These are phyloP conservation scores for Atherix ibis DNA, from an alignment of 2,888 invertebrate species.

Conservation along the genomic window DNA sequence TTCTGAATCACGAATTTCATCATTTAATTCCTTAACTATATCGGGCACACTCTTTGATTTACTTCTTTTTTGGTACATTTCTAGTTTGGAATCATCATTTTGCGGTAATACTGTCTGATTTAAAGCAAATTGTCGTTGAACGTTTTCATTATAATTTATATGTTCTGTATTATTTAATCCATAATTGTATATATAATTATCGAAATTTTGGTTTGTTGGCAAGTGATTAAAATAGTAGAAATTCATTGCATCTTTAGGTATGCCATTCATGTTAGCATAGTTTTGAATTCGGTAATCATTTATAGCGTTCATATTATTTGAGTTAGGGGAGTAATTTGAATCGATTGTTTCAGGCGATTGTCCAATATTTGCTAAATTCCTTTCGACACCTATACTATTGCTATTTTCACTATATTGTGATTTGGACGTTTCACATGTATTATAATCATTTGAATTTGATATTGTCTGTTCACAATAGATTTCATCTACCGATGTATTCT, in stretches of 20 bases:
- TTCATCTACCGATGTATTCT: too few species aligned
- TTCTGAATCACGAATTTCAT: conserved; percentile 41
- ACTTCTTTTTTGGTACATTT: conserved; percentile 21
- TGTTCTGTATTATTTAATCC: conserved; percentile 14
- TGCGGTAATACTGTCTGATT: not conserved
- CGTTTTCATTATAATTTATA: not conserved
- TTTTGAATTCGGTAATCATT: conserved; percentile 4
- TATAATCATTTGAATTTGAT: not conserved
- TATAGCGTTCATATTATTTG: not conserved
- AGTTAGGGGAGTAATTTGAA: not conserved
- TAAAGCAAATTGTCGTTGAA: too few species aligned
- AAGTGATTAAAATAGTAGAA: conserved; percentile 31
- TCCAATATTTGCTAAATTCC: too few species aligned
- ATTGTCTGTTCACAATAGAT: not conserved
- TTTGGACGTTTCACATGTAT: not conserved
- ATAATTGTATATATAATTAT: conserved; percentile 25
- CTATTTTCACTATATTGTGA: conserved; percentile 17
- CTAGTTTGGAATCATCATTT: not conserved
- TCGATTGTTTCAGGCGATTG: too few species aligned
- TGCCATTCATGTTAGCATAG: conserved; percentile 13
- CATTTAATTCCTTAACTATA: conserved; percentile 57
- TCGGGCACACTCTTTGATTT: conserved; percentile 54
- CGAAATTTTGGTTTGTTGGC: conserved; percentile 28
- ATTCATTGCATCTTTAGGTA: conserved; percentile 30
- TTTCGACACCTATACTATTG: too few species aligned